Evolutionary conservation across 30 jellyfish, hydroid and myxozoan species (phyloP).

Genomic region (Sanderia malayensis): DNA sequence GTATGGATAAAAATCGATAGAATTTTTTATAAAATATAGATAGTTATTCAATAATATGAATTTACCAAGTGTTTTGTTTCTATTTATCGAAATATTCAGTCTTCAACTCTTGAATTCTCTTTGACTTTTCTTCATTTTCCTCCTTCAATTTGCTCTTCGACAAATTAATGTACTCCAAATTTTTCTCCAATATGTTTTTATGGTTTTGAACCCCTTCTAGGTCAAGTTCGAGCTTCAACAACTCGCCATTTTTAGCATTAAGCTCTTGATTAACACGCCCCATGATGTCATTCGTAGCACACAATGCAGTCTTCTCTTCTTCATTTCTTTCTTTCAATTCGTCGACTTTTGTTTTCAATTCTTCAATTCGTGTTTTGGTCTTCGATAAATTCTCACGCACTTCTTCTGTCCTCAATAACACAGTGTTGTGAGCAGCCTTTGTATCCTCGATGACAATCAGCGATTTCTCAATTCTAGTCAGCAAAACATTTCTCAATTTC

Average conservation of each 20-base stretch:
- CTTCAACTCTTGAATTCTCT: slow-evolving; percentile 20
- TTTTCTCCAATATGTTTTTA: slow-evolving; percentile 39
- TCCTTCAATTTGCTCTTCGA: slow-evolving; percentile 15
- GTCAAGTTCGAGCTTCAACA: slow-evolving; percentile 38
- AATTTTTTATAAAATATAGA: too few species aligned
- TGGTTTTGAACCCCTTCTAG: slow-evolving; percentile 42
- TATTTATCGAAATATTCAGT: slow-evolving; percentile 15
- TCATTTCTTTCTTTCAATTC: slow-evolving; percentile 42
- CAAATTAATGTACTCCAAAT: slow-evolving; percentile 13
- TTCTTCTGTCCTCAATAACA: slow-evolving; percentile 26
- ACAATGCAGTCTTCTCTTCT: slow-evolving; percentile 6
- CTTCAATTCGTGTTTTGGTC: slow-evolving; percentile 50
- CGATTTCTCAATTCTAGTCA: slow-evolving; percentile 50
- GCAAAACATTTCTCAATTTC: slow-evolving; percentile 52
- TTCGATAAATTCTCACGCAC: slow-evolving; percentile 26
- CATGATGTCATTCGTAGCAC: slow-evolving; percentile 39
- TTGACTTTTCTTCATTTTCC: slow-evolving; percentile 19
- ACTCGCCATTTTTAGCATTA: slow-evolving; percentile 43
- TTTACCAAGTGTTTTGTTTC: background rate
- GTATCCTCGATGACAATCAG: slow-evolving; percentile 50
- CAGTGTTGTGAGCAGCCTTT: slow-evolving; percentile 40
- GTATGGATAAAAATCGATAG: too few species aligned
- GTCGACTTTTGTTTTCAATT: slow-evolving; percentile 27
- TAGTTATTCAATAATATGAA: too few species aligned
- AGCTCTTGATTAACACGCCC: slow-evolving; percentile 54